A percentile compares a stretch with the other conserved stretches of the same genome.
Conservation (phyloP, 1,140 invertebrate genomes). For the Nebria ingens region DNA sequence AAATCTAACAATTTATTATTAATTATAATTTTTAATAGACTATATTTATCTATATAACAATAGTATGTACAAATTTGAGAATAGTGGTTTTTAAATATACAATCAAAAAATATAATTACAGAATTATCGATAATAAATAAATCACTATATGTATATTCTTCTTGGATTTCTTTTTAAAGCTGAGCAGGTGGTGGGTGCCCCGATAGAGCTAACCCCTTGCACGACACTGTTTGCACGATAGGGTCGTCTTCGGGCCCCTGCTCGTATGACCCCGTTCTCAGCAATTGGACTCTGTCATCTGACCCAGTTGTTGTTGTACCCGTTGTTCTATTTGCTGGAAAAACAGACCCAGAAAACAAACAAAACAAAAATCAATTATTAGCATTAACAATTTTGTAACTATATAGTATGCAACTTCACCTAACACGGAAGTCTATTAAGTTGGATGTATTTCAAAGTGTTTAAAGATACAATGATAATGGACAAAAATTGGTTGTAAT, state of each 20-base stretch:
- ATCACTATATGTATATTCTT: conserved; percentile 1
- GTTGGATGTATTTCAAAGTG: too few relatives aligned
- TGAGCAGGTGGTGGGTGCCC: conserved; percentile 2
- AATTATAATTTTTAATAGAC: conserved; percentile 4
- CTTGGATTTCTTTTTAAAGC: too few relatives aligned
- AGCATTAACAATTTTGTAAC: background rate
- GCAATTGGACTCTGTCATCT: conserved; percentile 28
- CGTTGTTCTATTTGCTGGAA: conserved; percentile 33
- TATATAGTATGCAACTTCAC: too few relatives aligned
- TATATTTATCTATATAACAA: conserved; percentile 9
- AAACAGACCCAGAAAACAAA: background rate
- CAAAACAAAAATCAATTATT: background rate
- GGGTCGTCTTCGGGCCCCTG: conserved; percentile 1
- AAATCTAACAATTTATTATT: too few relatives aligned
- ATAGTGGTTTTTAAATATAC: conserved; percentile 2
- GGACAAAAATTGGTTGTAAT: too few relatives aligned
- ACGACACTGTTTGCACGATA: background rate
- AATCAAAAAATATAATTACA: conserved; percentile 10
- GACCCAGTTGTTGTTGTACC: conserved; percentile 33
- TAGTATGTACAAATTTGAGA: conserved; percentile 8
- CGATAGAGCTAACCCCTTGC: background rate
- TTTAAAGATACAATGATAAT: too few relatives aligned
- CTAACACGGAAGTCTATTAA: too few relatives aligned
- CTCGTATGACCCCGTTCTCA: conserved; percentile 13
- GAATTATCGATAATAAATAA: conserved; percentile 9